Base-by-base conservation (phyloP, 2,888 invertebrate species). In the Tyria jacobaeae region DNA sequence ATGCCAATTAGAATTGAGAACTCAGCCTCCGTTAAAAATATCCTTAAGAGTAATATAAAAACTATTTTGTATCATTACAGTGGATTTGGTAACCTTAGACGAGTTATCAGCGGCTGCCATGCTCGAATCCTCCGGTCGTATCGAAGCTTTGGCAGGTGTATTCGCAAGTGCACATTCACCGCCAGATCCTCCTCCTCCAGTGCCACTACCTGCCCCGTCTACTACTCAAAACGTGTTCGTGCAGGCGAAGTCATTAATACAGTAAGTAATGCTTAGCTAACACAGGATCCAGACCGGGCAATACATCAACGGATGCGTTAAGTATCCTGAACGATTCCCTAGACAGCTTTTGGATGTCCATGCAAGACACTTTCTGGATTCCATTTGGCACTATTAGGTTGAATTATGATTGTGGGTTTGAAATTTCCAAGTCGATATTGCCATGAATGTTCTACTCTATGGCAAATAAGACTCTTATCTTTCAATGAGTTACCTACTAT, bases 41-140 rank as follows among this genome's bases (percentile, higher is more conserved):
- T 31, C 2, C 27, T 31, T 31, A 31, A 31, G 2, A 31, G 27
- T 31, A 31, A 31, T n/a, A n/a, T n/a, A 7, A 39, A n/a, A 39
- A 21, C 4, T 21, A 12, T 24, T 47, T 47, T 24, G 9, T 12
- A 6, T 34, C 14, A 15, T 92, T 94, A 2, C 87, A 98, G 98
- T 99, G 90, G 99, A 99, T 89, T 93, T 99, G 77, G 98, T 99
- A 24, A 99, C 99, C 0, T 88, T 99, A 76, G 99, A 99, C 86
- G 98, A 98, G 86, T 92, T 99, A 57, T 98, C 98, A 4, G 97
- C 98, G 3, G 99, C 99, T 79, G 99, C 99, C 27, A 97, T 99
- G 96, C 89, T 98, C 60, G 99, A 99, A 89, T 99, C 99, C 0
- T 98, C 98, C 10, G 98, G 98, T 66, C 95, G 99, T 75, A 98